Conservation (phyloP, 2,888 invertebrate genomes). For the Spilosoma lubricipeda region DNA sequence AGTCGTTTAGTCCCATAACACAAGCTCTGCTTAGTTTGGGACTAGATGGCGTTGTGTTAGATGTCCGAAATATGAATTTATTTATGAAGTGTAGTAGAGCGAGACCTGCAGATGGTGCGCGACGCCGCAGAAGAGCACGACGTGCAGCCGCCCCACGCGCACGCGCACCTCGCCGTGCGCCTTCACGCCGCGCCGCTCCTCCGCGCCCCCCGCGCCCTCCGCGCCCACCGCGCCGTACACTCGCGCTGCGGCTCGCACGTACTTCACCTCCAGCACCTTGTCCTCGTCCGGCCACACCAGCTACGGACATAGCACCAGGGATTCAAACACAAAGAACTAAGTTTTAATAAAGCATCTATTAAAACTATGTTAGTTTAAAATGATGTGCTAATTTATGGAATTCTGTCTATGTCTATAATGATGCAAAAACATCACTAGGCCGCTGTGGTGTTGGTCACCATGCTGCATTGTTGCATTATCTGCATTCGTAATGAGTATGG, state of each 20-base stretch:
- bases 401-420: no score
- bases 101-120: slow-evolving; percentile 88
- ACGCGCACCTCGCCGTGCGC: slow-evolving; percentile 91
- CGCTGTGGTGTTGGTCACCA: no score
- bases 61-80: no score
- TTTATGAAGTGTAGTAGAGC: no score
- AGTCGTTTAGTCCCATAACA: no score
- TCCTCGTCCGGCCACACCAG: slow-evolving; percentile 92
- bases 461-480: no score
- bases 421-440: no score
- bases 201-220: slow-evolving; percentile 23
- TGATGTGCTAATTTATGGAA: no score
- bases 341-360: background rate
- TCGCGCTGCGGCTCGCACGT: slow-evolving; percentile 89
- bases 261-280: slow-evolving; percentile 92
- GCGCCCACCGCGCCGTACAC: slow-evolving; percentile 71
- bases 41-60: no score
- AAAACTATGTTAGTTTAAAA: no score
- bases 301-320: slow-evolving; percentile 67
- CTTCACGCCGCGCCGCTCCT: slow-evolving; percentile 75
- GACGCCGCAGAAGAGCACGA: slow-evolving; percentile 89
- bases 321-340: background rate
- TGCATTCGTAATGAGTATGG: no score
- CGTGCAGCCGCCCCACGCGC: slow-evolving; percentile 90
- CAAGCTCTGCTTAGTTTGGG: no score